Evolutionary conservation across 2,113 vertebrate genomes (phyloP).

Genomic region (Anthoscopus minutus): DNA sequence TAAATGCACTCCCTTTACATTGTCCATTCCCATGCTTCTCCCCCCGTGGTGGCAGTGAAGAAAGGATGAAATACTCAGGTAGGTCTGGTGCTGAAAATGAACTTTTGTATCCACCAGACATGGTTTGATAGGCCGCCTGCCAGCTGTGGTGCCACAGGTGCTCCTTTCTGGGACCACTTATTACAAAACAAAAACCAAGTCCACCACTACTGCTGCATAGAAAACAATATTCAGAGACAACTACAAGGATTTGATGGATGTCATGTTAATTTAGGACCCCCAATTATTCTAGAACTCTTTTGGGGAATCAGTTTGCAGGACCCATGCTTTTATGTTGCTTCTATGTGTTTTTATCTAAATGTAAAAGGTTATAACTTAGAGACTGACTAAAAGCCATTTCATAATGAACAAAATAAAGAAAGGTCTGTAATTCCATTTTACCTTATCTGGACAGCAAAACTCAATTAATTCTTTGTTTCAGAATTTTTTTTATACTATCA

Average conservation of each 20-base stretch:
- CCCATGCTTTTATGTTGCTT: neutral
- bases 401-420: neutral
- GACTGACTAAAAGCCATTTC: neutral
- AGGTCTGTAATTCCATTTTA: neutral
- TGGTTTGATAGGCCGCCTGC: neutral
- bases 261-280: neutral
- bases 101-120: neutral
- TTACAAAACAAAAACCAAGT: neutral
- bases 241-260: neutral
- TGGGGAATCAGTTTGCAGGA: neutral
- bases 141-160: neutral
- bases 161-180: neutral
- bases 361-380: neutral
- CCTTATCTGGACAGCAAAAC: neutral
- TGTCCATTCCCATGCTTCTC: neutral
- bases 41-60: rapidly evolving
- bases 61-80: neutral
- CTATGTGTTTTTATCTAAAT: neutral
- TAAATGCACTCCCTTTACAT: neutral
- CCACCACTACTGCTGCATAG: neutral
- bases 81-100: neutral
- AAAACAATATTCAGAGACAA: neutral
- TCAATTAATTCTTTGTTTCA: neutral
- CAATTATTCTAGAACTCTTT: neutral
- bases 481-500: neutral